Evolutionary conservation across 2,888 invertebrate species (phyloP).

Genomic region (Tiliacea aurago): DNA sequence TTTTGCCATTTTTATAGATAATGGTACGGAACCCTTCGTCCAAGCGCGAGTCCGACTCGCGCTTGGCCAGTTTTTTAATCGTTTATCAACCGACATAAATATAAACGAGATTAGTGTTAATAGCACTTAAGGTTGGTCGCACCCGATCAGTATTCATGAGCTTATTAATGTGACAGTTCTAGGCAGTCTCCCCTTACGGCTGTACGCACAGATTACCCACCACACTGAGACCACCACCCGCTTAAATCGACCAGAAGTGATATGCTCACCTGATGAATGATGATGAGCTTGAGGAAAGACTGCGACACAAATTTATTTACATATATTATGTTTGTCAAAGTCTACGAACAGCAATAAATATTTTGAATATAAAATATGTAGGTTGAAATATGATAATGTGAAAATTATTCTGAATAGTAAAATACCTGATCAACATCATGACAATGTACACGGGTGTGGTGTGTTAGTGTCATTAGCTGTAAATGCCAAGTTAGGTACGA

Average conservation of each 20-base stretch:
- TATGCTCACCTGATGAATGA: slow-evolving; percentile 80
- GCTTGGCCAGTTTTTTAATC: too few species aligned
- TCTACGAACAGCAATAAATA: neutral
- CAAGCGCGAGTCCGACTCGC: too few species aligned
- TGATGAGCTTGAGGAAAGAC: slow-evolving; percentile 72
- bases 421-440: slow-evolving; percentile 25
- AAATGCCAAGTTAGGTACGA: slow-evolving; percentile 58
- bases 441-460: slow-evolving; percentile 23
- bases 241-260: slow-evolving; percentile 87
- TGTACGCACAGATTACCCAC: slow-evolving; percentile 79
- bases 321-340: slow-evolving; percentile 17
- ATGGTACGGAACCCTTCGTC: too few species aligned
- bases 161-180: slow-evolving; percentile 84
- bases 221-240: slow-evolving; percentile 71
- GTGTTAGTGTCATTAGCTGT: slow-evolving; percentile 45
- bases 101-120: slow-evolving; percentile 60
- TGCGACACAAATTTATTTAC: slow-evolving; percentile 34
- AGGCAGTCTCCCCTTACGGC: slow-evolving; percentile 71
- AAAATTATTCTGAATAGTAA: slow-evolving; percentile 12
- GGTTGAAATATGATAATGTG: slow-evolving; percentile 26
- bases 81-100: slow-evolving; percentile 1
- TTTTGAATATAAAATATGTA: neutral
- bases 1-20: too few species aligned
- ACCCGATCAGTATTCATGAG: slow-evolving; percentile 85
- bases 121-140: slow-evolving; percentile 65